phyloP scores from a whole-genome alignment of 2,113 vertebrate genomes.

The Elaphurus davidianus region DNA sequence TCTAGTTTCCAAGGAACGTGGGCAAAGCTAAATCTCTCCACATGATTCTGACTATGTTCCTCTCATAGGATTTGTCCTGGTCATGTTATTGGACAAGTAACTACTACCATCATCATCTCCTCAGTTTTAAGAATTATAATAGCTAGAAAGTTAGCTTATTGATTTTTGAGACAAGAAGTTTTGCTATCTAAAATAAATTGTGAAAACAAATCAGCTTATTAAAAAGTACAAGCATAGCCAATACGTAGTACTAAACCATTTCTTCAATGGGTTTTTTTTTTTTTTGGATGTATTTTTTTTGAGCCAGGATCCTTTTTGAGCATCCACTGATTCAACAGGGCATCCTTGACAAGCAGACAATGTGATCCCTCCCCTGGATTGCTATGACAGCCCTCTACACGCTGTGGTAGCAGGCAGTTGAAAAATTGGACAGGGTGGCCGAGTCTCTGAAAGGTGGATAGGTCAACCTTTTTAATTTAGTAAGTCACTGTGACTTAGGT shows the following conservation, averaged over 20 bases:
- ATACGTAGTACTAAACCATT: neutral
- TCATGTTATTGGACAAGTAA: neutral
- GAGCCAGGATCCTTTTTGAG: neutral
- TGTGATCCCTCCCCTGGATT: rapidly evolving
- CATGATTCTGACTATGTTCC: neutral
- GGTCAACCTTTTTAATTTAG: neutral
- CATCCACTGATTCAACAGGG: neutral
- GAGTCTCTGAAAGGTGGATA: neutral
- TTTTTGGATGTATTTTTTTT: conserved; percentile 1
- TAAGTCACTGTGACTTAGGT: conserved; percentile 6
- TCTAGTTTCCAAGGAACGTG: neutral
- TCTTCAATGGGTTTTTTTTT: neutral
- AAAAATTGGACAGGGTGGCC: neutral
- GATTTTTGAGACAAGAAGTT: conserved; percentile 25
- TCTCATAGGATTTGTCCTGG: neutral
- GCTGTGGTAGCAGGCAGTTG: neutral
- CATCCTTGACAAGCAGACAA: neutral
- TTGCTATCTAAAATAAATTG: neutral
- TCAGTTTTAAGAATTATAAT: neutral
- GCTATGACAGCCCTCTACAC: rapidly evolving
- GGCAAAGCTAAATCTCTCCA: neutral
- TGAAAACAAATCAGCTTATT: conserved; percentile 3
- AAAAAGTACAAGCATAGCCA: neutral
- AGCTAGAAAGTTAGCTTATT: neutral
- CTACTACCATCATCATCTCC: too few species aligned